These are phyloP conservation scores for Onchidella celtica DNA, from an alignment of 2,888 invertebrate species.

Conservation along the genomic window DNA sequence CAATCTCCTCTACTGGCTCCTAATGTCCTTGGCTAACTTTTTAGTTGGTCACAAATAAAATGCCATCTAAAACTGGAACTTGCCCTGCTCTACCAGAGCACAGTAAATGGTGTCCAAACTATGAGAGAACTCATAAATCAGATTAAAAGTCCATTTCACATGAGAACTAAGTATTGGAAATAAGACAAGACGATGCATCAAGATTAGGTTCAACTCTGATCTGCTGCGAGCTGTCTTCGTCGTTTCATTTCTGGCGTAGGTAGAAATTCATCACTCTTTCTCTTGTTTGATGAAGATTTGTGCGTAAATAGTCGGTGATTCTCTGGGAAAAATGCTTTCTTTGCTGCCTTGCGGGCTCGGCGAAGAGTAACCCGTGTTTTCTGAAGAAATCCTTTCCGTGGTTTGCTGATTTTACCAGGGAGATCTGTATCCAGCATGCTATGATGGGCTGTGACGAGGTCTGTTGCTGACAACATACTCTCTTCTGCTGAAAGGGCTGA, in stretches of 20 bases:
- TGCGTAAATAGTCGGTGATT: slow-evolving; percentile 47
- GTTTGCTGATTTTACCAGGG: slow-evolving; percentile 20
- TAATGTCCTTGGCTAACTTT: no score
- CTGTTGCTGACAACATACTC: slow-evolving; percentile 31
- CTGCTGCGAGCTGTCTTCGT: slow-evolving; percentile 14
- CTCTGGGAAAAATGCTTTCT: slow-evolving; percentile 57
- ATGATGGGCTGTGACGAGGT: slow-evolving; percentile 26
- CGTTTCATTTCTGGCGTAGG: slow-evolving; percentile 27
- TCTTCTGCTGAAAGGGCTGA: slow-evolving; percentile 44
- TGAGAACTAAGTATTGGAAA: no score
- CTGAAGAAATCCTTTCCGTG: slow-evolving; percentile 46
- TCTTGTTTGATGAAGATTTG: slow-evolving; percentile 39
- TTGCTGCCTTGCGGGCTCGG: slow-evolving; percentile 52
- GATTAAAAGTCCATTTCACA: no score
- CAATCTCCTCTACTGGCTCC: no score
- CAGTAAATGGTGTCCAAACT: no score
- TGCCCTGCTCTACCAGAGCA: no score
- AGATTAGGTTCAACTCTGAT: no score
- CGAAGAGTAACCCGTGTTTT: slow-evolving; percentile 55
- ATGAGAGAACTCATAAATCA: no score
- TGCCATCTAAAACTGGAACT: no score
- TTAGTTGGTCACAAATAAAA: no score
- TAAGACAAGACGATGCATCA: no score
- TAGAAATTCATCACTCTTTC: slow-evolving; percentile 51
- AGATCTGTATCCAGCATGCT: slow-evolving; percentile 45